Evolutionary conservation across 2,888 invertebrate genomes (phyloP), one percentile per base, ranked within the genome.

Genomic region (Harmothoe impar): DNA sequence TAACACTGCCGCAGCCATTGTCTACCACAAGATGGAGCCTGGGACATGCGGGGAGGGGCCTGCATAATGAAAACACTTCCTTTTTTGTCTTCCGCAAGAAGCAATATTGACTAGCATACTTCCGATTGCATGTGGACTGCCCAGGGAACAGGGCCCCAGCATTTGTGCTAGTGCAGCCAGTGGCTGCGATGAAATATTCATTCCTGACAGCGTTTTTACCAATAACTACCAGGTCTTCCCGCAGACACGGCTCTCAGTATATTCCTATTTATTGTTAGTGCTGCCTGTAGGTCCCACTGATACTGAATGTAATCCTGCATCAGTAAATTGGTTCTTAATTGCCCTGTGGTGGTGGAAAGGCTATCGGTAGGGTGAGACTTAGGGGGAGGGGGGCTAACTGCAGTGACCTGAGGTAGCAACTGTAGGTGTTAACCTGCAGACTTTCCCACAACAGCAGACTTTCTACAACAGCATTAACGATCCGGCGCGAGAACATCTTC

Each of bases 51-150:
- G 72, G 72, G 1, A n/a, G 31, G 29, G 72, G 72, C 72, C 72
- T 20, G 7, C 0, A 25, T 72, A 72, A 72, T 72, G 72, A 72
- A 72, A 72, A 72, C 72, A 72, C 72, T 3, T 7, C 72, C 15
- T 72, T 72, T 72, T 72, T 72, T n/a, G 25, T 25, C 31, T 72
- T 29, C 25, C 29, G 5, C 72, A 7, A 72, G 25, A 29, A 72
- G 72, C 72, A 72, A 72, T 72, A 72, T 72, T 72, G 72, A 72
- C 72, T 72, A 72, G 72, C 72, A 72, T 72, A 72, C 72, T 72
- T 72, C 29, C 29, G 72, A 72, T 72, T 72, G 72, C 72, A 72
- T 72, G 72, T 72, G 25, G 72, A 15, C 72, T 0, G 72, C 72
- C n/a, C 62, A 25, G 31, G 7, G 29, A 72, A 72, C 72, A 72